Evolutionary conservation across 2,888 invertebrate species (phyloP), one percentile per base, ranked within the genome.

Genomic region (Micoletzkya japonica): DNA sequence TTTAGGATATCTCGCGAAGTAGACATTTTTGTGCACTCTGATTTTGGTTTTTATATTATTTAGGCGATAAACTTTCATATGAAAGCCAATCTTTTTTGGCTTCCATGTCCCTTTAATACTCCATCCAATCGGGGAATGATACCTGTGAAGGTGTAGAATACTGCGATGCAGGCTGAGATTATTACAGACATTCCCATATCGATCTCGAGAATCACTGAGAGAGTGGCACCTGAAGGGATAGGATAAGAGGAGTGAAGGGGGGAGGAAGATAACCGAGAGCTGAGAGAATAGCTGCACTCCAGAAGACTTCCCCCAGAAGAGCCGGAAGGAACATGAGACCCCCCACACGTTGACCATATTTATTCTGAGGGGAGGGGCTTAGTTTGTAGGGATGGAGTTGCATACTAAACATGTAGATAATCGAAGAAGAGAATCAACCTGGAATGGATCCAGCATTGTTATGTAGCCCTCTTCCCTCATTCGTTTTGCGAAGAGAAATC

Each of bases 251-350:
- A 60, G 6, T 10, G 32, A 2, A 2, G 20, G 36, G 24, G 7
- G 0, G 17, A 2, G 20, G 58, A 24, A 20, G 73, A 88, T 88
- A 81, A 92, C 92, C 95, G 54, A 97, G 89, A 6, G 97, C 97
- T 0, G 96, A 94, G 69, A 97, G 89, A 81, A 97, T 96, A 68
- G 96, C 96, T 0, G 96, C 97, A 0, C 96, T 95, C 97, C 97
- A 97, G 89, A 98, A 97, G 4, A 95, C 94, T 88, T 97, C 97
- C 7, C 97, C 97, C 83, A 95, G 93, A 2, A 98, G 90, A 0
- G 97, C 96, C 2, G 97, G 97, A 81, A 97, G 88, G 87, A 95
- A 97, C 77, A 97, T 90, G 75, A 97, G 88, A 1, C 96, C 96
- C 32, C 97, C 97, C 94, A 97, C 96, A 77, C 96, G 90, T 87